Percentiles rank a stretch among this genome's conserved stretches.
These are phyloP conservation scores for Sminthurides bifidus DNA, from an alignment of 1,140 invertebrate species.

Conservation along the genomic window DNA sequence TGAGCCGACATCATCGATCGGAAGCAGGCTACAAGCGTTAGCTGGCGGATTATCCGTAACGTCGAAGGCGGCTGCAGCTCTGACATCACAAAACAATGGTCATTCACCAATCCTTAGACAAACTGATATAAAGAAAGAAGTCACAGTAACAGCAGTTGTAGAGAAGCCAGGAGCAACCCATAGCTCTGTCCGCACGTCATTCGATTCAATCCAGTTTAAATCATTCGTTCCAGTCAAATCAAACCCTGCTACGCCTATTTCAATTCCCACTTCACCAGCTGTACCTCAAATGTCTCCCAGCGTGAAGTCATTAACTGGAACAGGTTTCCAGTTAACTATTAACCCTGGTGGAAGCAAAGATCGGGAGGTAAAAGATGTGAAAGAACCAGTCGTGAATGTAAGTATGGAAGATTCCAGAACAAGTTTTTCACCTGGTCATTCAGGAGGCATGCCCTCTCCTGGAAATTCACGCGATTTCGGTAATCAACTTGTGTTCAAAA, in stretches of 20 bases:
- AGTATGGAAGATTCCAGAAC: conserved; percentile 24
- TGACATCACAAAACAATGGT: neutral
- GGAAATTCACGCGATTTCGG: conserved; percentile 8
- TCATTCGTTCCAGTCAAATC: conserved; percentile 22
- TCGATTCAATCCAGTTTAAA: conserved; percentile 19
- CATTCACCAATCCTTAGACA: neutral
- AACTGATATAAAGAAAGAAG: too few species aligned
- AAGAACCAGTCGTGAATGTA: neutral
- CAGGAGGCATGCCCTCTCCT: conserved; percentile 25
- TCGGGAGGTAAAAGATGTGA: neutral
- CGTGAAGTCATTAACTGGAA: conserved; percentile 17
- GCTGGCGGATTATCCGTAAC: neutral
- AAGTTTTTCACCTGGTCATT: conserved; percentile 23
- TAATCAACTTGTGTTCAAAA: neutral
- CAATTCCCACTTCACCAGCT: conserved; percentile 16
- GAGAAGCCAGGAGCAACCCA: too few species aligned
- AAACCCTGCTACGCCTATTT: conserved; percentile 26
- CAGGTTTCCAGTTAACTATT: conserved; percentile 21
- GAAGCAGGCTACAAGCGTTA: conserved; percentile 15
- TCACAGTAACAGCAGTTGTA: neutral
- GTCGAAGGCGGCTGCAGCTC: neutral
- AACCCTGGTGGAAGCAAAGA: neutral
- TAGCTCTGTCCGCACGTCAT: too few species aligned
- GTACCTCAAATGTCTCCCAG: conserved; percentile 13
- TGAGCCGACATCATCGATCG: conserved; percentile 10